Evolutionary conservation across 2,888 invertebrate species (phyloP).

Genomic region (Hydriomena furcata): DNA sequence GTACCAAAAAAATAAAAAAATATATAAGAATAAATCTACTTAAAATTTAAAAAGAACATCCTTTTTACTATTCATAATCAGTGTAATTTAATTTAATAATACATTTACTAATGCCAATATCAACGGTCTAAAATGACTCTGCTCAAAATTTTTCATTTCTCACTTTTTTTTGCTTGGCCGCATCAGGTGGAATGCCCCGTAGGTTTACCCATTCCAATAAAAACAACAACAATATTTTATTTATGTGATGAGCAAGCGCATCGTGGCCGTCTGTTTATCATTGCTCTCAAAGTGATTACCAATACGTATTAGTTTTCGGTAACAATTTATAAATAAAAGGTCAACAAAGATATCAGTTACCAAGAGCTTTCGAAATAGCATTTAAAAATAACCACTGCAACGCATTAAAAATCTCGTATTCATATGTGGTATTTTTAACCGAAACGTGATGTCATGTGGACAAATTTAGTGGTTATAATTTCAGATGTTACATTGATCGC

Average conservation of each 20-base stretch:
- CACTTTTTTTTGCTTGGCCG: too few species aligned
- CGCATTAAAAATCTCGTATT: constrained; percentile 29
- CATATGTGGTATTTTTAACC: constrained; percentile 42
- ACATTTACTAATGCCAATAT: too few species aligned
- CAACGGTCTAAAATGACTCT: too few species aligned
- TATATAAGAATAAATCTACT: too few species aligned
- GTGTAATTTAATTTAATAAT: too few species aligned
- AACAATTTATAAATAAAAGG: constrained; percentile 23
- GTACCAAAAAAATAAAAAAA: too few species aligned
- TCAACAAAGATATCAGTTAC: constrained; percentile 34
- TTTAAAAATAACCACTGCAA: constrained; percentile 33
- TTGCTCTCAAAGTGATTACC: neutral
- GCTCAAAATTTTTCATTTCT: too few species aligned
- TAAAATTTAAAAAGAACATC: too few species aligned
- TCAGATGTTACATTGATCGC: constrained; percentile 67
- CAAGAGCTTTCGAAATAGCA: constrained; percentile 23
- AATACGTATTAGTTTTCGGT: constrained; percentile 2
- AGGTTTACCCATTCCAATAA: too few species aligned
- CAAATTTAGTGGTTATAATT: constrained; percentile 60
- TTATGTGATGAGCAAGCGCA: constrained; percentile 2
- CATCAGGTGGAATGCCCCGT: too few species aligned
- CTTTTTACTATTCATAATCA: too few species aligned
- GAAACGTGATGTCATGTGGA: constrained; percentile 46
- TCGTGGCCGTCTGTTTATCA: neutral
- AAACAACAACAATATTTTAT: too few species aligned